Conservation (phyloP, 2,113 vertebrate species). For the Centropus bengalensis region DNA sequence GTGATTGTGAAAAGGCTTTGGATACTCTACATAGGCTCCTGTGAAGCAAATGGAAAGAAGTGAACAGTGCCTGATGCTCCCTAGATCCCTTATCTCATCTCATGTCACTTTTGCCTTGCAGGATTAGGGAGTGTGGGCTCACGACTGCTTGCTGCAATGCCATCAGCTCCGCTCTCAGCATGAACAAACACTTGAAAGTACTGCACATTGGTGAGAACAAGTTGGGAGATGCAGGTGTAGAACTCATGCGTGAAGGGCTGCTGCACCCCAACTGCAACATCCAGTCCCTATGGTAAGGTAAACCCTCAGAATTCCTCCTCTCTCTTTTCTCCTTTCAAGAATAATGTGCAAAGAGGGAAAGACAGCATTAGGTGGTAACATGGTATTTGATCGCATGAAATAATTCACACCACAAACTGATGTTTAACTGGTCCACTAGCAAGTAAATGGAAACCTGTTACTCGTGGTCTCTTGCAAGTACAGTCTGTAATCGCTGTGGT, state of each 20-base stretch:
- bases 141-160: slow-evolving; percentile 65
- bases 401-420: not conserved
- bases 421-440: not conserved
- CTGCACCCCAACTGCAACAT: slow-evolving; percentile 52
- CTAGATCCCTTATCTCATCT: not conserved
- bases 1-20: not conserved
- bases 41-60: not conserved
- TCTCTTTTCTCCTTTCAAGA: not conserved
- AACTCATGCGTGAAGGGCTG: slow-evolving; percentile 62
- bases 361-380: not conserved
- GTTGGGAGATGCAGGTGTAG: slow-evolving; percentile 61
- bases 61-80: fast-evolving
- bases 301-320: not conserved
- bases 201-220: slow-evolving; percentile 71
- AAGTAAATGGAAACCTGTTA: not conserved
- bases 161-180: slow-evolving; percentile 41
- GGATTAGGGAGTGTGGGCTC: slow-evolving; percentile 72
- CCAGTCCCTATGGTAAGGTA: slow-evolving; percentile 71
- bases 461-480: not conserved
- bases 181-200: slow-evolving; percentile 59
- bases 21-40: not conserved
- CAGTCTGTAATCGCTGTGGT: not conserved
- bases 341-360: fast-evolving
- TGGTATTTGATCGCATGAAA: not conserved
- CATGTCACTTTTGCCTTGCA: not conserved